Base-by-base conservation (phyloP, 1,140 invertebrate species). In the Zophobas morio region DNA sequence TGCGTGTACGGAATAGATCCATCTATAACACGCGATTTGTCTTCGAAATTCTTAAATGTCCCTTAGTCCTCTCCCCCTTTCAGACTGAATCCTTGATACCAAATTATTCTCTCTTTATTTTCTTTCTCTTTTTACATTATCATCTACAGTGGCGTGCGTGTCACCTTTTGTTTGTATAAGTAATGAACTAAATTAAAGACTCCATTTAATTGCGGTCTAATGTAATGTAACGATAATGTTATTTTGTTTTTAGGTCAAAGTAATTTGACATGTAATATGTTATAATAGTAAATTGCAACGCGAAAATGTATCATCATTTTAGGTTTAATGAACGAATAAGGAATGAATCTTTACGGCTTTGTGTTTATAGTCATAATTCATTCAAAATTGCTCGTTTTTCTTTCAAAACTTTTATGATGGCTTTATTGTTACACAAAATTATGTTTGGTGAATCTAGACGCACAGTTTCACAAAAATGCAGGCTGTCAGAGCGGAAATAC, bases 1-100 rank as follows among this genome's bases (percentile, higher is more conserved):
- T 56, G 71, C 71, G 71, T 73, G 71, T 73, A 32, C 1, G 34
- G 34, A 73, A 73, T 54, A 20, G 46, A 73, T 47, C 51, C 71
- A 73, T 73, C 71, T 40, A 6, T 54, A 54, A 53, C 71, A 73
- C 71, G 71, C 71, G 53, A 73, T 73, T 73, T 73, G 53, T 73
- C 71, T 73, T 73, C 53, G 47, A 73, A 51, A 73, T 35, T 73
- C 53, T 66, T 66, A 66, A 66, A 66, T 33, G 60, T 66, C n/a
- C 60, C 57, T 57, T 57, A 57, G 35, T 57, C 54, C 54, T 33
- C 49, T 51, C 49, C 49, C 49, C 49, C 49, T 4, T 51, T 51
- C 49, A 20, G n/a, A 20, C 49, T 20, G 6, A 51, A 51, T 51
- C 20, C 60, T 66, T 66, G 60, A n/a, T 66, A 8, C 60, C 60